Conservation (phyloP, 1,140 invertebrate species). For the Diabrotica virgifera region DNA sequence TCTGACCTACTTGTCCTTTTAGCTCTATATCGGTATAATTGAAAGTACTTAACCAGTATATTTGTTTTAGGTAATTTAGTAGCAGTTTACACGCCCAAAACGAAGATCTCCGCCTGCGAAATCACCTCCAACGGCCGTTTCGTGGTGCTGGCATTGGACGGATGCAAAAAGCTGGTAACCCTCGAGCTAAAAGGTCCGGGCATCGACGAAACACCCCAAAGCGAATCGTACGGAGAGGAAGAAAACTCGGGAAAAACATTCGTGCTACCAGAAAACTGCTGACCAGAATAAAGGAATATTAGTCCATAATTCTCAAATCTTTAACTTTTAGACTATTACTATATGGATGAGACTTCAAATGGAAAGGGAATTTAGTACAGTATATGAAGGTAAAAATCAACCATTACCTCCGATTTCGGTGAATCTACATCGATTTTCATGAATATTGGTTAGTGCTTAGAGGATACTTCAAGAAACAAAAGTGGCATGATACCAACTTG, state of each 20-base stretch:
- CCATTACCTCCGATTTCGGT: no score
- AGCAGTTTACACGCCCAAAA: conserved; percentile 74
- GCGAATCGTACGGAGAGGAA: conserved; percentile 50
- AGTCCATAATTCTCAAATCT: conserved; percentile 3
- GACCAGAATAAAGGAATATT: conserved; percentile 34
- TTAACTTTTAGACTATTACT: background rate
- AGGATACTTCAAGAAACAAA: no score
- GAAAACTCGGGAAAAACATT: conserved; percentile 53
- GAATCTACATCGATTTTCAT: no score
- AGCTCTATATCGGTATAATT: no score
- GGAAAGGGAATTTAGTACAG: no score
- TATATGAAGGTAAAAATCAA: no score
- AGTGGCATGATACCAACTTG: no score
- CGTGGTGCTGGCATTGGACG: conserved; percentile 67
- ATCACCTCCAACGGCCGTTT: conserved; percentile 68
- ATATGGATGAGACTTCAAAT: no score
- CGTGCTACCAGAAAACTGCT: conserved; percentile 51
- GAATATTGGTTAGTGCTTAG: no score
- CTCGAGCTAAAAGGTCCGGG: conserved; percentile 59
- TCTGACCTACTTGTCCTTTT: no score
- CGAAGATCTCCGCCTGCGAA: conserved; percentile 72
- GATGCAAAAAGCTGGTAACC: conserved; percentile 60
- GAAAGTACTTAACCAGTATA: no score
- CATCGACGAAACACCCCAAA: conserved; percentile 45
- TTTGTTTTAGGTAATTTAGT: conserved; percentile 63